Conservation (phyloP, 2,888 invertebrate genomes). For the Noctua janthina region DNA sequence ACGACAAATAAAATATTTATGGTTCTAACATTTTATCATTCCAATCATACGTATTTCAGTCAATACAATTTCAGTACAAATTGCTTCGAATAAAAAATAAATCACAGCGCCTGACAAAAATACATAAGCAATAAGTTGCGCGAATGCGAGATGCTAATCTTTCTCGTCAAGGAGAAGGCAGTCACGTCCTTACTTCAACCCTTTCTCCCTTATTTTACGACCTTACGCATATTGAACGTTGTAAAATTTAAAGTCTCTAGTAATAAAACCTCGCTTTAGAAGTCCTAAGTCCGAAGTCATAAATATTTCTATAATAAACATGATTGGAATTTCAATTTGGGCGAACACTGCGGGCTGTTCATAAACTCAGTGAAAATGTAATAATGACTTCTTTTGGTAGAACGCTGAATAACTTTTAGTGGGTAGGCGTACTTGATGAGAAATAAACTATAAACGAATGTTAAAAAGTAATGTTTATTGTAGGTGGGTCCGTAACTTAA, state of each 20-base stretch:
- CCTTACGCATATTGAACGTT: conserved; percentile 60
- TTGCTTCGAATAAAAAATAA: conserved; percentile 25
- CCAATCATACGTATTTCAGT: conserved; percentile 10
- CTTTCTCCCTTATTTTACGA: conserved; percentile 57
- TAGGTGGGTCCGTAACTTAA: too few species aligned
- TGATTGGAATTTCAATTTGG: conserved; percentile 62
- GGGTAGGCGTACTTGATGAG: conserved; percentile 18
- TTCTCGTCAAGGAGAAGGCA: conserved; percentile 57
- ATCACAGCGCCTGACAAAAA: conserved; percentile 62
- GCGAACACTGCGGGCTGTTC: conserved; percentile 27
- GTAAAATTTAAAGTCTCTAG: conserved; percentile 62
- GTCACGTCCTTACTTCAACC: conserved; percentile 59
- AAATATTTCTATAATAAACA: conserved; percentile 67
- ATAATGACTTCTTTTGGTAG: conserved; percentile 31
- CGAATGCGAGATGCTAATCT: conserved; percentile 56
- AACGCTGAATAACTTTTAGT: conserved; percentile 22
- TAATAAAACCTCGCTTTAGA: conserved; percentile 60
- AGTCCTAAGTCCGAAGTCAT: conserved; percentile 53
- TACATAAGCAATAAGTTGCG: conserved; percentile 59
- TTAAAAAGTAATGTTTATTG: conserved; percentile 14
- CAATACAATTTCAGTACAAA: not conserved
- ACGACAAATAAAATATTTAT: not conserved
- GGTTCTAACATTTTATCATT: not conserved
- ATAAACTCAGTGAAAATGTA: conserved; percentile 43
- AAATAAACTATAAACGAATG: conserved; percentile 23